Evolutionary conservation across 1,140 invertebrate genomes (phyloP), one percentile per base, ranked within the genome.

Genomic region (Plodia interpunctella): DNA sequence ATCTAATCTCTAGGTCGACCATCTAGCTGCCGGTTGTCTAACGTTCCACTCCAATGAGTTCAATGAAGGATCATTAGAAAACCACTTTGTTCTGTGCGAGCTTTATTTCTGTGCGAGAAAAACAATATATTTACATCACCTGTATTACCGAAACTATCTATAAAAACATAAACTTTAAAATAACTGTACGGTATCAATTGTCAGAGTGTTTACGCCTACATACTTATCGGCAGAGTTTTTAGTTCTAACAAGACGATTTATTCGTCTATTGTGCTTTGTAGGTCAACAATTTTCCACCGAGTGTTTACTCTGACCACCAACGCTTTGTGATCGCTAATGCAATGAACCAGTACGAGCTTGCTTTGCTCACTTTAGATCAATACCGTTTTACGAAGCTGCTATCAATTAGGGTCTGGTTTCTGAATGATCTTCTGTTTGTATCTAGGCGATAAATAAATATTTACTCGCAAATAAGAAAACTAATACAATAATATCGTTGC

Each of bases 161-260:
- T 44, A 44, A 15, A 32, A 44, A n/a, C n/a, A 44, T 44, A n/a
- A 44, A 15, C 15, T 15, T 44, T 4, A 44, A 17, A 15, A 6
- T 17, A 44, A 44, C 13, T 44, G 38, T 44, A 10, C 38, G 8
- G 38, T 44, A 56, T 54, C 59, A 60, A 60, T 25, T 64, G 59
- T 52, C 52, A 38, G 59, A 63, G 49, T 59, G 52, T 60, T 57
- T 63, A 69, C 62, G 62, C 68, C 68, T 76, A 70, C 13, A 59
- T 9, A 17, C 17, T 13, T 25, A 13, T 49, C 38, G 21, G 38
- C 21, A 55, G 50, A 49, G 35, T 78, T 83, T 83, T 84, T 82
- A 73, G 72, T 83, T 63, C 75, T 71, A 75, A 76, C 64, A 63
- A 59, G 59, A 65, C 76, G 77, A 85, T 87, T 87, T 87, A 85